Base-by-base conservation (phyloP, 2,888 invertebrate genomes). In the Pseudococcus viburni region DNA sequence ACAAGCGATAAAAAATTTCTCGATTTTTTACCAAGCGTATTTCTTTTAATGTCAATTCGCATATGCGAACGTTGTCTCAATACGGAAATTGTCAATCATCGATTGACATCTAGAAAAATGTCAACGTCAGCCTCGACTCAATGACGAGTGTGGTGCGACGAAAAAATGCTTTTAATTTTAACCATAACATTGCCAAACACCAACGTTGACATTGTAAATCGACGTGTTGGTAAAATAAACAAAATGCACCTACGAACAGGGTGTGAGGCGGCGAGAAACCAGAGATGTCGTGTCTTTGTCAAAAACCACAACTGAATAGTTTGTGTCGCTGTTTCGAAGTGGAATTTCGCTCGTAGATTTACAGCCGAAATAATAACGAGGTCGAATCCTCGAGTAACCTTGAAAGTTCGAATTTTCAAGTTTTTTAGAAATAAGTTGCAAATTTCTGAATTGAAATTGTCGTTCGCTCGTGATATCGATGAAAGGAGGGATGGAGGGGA, bases 81-180 rank as follows among this genome's bases (percentile, higher is more conserved):
- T 59, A 59, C 59, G 59, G 59, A 59, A 59, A 59, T 59, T 59
- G 59, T 59, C 59, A 59, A 59, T 59, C 59, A 59, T 59, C 59
- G 59, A 59, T 59, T 59, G 59, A 59, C 59, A 59, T 59, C 59
- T 19, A 5, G 9, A 59, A 19, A 19, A 59, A 59, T 59, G 59
- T 59, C 59, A 59, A 19, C 59, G 55, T 55, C 55, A 55, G 15
- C 7, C 59, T 59, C 19, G n/a, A 33, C 26, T 59, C 19, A 59
- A 19, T 6, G 26, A 33, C 26, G 26, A 33, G 26, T 4, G 51
- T 4, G 51, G 1, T 6, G 19, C 19, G 59, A 19, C 59, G 59
- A 19, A 19, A 59, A 59, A 59, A 59, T 59, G 59, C 59, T 59
- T 59, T 59, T 59, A 59, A 59, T 59, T 59, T 59, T 59, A 59